Evolutionary conservation across 2,113 vertebrate genomes (phyloP), one percentile per base, ranked within the genome.

Genomic region (Mesitornis unicolor): DNA sequence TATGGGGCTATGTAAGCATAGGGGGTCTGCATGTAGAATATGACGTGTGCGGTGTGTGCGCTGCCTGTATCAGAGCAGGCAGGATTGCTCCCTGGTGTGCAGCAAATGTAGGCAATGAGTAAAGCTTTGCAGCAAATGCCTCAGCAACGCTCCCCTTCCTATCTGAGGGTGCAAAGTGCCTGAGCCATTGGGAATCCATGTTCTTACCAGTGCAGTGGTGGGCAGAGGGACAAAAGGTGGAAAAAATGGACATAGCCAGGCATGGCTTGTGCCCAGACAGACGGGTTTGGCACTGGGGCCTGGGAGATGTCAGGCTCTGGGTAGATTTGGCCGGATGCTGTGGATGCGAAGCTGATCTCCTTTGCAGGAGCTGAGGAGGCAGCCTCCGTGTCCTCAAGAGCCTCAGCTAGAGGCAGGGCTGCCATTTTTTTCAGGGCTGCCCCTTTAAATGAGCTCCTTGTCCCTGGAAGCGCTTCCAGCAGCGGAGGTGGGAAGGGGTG

Each of bases 361-460:
- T 54, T 56, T 1, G 8, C 14, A 14, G 57, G 47, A 76, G 45
- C 54, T 33, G 48, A 77, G 45, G 68, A 38, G 25, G 64, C 31
- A 93, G 68, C 47, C 43, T 70, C 68, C 0, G 1, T 5, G 7
- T 74, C 83, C 83, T 81, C n/a, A 16, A 59, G 47, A 88, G 79
- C 78, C 47, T 61, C 1, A 0, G 75, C 48, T 90, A n/a, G 33
- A 61, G 71, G 53, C 56, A 77, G 53, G 57, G 59, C 74, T 96
- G 87, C 86, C 68, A 57, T 85, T 80, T 87, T 79, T 87, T 83
- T 80, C 78, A 67, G 33, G 33, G 63, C 85, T 96, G 60, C 20
- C 76, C 56, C 93, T 96, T 96, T 96, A 93, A 96, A 78, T 89
- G 85, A 84, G 73, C 50, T 81, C 57, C 7, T 15, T 81, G 65